Evolutionary conservation across 2,797 vertebrate genomes (phyloP), one percentile per base, ranked within the genome.

Genomic region (Novumbra hubbsi): DNA sequence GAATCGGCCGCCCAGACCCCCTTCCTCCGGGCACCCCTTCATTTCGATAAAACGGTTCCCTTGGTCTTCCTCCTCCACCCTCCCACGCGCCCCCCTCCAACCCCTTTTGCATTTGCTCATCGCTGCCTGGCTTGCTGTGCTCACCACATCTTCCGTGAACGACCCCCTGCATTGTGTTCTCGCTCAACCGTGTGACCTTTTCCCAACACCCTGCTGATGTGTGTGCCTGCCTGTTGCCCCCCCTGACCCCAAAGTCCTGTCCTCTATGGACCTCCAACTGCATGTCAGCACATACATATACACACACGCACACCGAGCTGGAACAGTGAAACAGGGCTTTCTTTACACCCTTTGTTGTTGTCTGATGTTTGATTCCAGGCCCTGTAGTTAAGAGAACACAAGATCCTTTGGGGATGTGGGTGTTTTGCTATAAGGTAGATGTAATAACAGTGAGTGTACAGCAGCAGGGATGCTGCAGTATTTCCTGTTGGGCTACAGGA

Each of bases 261-360:
- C 65, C 49, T 67, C 75, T 64, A 34, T 72, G 52, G 69, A 55
- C 68, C 72, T 38, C 30, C 74, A 78, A 83, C 77, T 68, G 79
- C 79, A 78, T 76, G 79, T 79, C 83, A 84, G 81, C 84, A 83
- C 73, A 79, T 69, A 7, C 16, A 27, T 17, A 63, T 41, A 62
- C 60, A 28, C 70, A 34, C 49, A 57, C 16, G 70, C 12, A 82
- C 50, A n/a, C 34, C 24, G 27, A 32, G 38, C 27, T 49, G 14
- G 8, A 9, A 52, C 50, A 70, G 76, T 83, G 78, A 83, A 71
- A 45, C 77, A 67, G 75, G 78, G 60, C 34, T 73, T 76, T 77
- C 66, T 67, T 49, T 69, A 63, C 74, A 24, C 76, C 71, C 55
- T 60, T 24, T 60, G n/a, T 73, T 71, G 64, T 73, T 62, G 14